These are phyloP conservation scores for Parapristionchus giblindavisi DNA, from an alignment of 2,888 invertebrate genomes.

Conservation along the genomic window DNA sequence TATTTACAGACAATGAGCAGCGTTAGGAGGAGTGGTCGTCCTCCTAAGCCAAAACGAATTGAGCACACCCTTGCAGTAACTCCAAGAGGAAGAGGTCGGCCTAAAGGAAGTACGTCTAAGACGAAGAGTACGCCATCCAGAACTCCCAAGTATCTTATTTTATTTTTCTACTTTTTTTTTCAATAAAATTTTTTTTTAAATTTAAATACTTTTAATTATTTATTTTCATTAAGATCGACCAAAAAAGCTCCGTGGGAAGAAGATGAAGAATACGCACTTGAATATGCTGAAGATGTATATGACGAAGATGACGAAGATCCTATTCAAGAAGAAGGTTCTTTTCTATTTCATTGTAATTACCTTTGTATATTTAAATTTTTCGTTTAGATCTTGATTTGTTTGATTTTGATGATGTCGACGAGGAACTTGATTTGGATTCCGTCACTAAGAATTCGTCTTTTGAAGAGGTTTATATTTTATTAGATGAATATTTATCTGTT, in stretches of 20 bases:
- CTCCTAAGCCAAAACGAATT: constrained; percentile 32
- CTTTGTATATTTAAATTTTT: constrained; percentile 1
- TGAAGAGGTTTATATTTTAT: constrained; percentile 26
- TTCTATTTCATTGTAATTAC: not conserved
- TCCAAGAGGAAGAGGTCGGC: constrained; percentile 30
- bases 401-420: constrained; percentile 37
- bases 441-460: not conserved
- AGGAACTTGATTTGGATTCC: constrained; percentile 35
- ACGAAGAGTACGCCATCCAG: constrained; percentile 26
- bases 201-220: not conserved
- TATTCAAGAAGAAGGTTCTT: constrained; percentile 30
- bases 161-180: not conserved
- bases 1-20: not conserved
- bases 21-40: constrained; percentile 29
- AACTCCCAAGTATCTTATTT: constrained; percentile 3
- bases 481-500: not conserved
- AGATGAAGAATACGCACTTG: constrained; percentile 33
- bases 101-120: constrained; percentile 11
- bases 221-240: not conserved
- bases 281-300: constrained; percentile 34
- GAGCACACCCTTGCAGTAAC: constrained; percentile 32
- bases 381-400: constrained; percentile 1
- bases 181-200: not conserved
- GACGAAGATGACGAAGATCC: constrained; percentile 38
- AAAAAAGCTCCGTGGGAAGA: constrained; percentile 40